These are phyloP conservation scores for Mormyrops attenuatus DNA, from an alignment of 2,797 vertebrate genomes.

Conservation along the genomic window DNA sequence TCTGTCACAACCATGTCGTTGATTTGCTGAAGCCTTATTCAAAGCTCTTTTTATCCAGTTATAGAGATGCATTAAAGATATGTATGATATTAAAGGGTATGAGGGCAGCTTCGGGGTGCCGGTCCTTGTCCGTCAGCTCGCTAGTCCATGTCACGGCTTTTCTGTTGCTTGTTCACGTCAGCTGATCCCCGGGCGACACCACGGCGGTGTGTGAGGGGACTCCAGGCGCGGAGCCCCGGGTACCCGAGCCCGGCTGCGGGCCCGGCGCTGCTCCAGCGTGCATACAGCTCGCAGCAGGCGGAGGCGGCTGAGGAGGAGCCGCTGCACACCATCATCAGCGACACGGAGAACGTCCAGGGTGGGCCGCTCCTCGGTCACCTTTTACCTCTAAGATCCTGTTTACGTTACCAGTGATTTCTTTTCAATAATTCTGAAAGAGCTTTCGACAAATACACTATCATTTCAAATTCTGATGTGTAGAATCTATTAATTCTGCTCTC, in stretches of 20 bases:
- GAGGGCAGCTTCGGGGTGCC: too few relatives aligned
- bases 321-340: conserved; percentile 75
- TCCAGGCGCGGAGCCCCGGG: conserved; percentile 39
- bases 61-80: not conserved
- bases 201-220: conserved; percentile 29
- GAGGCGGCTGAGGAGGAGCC: conserved; percentile 72
- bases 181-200: conserved; percentile 28
- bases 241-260: conserved; percentile 28
- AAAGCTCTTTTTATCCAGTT: not conserved
- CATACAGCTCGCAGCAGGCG: conserved; percentile 69
- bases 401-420: not conserved
- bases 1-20: not conserved
- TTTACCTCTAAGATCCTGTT: not conserved
- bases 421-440: not conserved
- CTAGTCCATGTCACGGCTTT: not conserved
- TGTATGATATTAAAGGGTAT: not conserved
- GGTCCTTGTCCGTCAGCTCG: not conserved
- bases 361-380: not conserved
- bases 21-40: not conserved
- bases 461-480: not conserved
- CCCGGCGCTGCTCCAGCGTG: conserved; percentile 33
- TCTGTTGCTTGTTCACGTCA: not conserved
- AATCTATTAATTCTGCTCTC: not conserved
- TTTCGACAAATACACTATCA: not conserved
- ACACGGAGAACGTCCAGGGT: conserved; percentile 82